Conservation (phyloP, 2,888 invertebrate genomes). For the Pterostichus niger region DNA sequence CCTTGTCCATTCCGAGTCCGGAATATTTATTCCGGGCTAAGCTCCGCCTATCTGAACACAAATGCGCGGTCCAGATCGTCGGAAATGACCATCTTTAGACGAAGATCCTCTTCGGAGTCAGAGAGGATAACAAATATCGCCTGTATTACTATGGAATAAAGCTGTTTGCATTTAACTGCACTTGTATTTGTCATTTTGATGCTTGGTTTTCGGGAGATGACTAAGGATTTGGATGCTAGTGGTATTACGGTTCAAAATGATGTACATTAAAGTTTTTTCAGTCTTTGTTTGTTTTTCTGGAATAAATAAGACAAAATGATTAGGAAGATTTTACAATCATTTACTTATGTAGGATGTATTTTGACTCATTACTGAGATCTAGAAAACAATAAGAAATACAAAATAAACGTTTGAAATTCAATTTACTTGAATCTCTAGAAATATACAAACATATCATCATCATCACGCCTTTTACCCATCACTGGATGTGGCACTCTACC, state of each 20-base stretch:
- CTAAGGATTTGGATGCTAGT: constrained; percentile 16
- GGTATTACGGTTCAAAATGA: neutral
- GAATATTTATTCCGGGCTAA: constrained; percentile 36
- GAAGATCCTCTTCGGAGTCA: neutral
- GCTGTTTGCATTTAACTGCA: constrained; percentile 46
- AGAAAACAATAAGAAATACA: no score
- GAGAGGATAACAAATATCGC: constrained; percentile 14
- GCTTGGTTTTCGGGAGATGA: constrained; percentile 7
- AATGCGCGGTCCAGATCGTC: neutral
- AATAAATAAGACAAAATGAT: no score
- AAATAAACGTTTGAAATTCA: no score
- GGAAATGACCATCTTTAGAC: constrained; percentile 16
- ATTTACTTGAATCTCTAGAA: no score
- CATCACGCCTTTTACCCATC: no score
- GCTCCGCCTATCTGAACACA: constrained; percentile 13
- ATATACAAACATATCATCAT: no score
- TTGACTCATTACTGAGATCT: no score
- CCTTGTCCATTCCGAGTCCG: constrained; percentile 20
- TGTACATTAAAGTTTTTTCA: neutral
- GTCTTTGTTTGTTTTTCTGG: neutral
- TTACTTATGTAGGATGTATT: no score
- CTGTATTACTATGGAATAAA: neutral
- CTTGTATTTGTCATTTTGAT: constrained; percentile 48
- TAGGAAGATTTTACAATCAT: no score
- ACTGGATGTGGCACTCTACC: no score